phyloP scores from a whole-genome alignment of 2,888 invertebrate genomes.

The Caenorhabditis sp. region DNA sequence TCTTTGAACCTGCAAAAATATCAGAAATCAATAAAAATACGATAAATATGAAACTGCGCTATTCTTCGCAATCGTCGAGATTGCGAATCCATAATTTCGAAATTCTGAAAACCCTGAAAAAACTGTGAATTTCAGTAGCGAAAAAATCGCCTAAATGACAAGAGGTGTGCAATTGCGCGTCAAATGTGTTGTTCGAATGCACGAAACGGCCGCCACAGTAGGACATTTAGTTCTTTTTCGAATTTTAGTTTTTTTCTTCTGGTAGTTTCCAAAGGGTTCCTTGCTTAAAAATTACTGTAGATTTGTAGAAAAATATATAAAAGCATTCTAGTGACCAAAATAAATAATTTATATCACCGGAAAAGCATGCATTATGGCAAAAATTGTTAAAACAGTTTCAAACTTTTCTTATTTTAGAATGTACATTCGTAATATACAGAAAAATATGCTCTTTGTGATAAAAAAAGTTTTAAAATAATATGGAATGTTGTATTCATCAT shows the following conservation, averaged over 20 bases:
- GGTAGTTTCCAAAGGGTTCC: not conserved
- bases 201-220: not conserved
- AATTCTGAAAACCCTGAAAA: not conserved
- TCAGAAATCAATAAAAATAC: slow-evolving; percentile 2
- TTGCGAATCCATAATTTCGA: not conserved
- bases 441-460: too few relatives aligned
- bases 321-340: too few relatives aligned
- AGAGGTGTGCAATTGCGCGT: not conserved
- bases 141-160: not conserved
- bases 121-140: not conserved
- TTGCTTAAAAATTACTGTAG: not conserved
- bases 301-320: too few relatives aligned
- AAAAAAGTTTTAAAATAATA: too few relatives aligned
- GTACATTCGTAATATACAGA: not conserved
- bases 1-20: not conserved
- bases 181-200: not conserved
- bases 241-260: not conserved
- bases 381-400: not conserved
- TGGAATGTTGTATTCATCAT: not conserved
- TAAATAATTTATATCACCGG: not conserved
- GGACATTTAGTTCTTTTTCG: not conserved
- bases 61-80: not conserved
- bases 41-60: not conserved
- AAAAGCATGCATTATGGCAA: not conserved
- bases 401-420: not conserved